A percentile compares a stretch with the other conserved stretches of the same genome.
phyloP scores from a whole-genome alignment of 2,113 vertebrate species.

The Rutilus rutilus region DNA sequence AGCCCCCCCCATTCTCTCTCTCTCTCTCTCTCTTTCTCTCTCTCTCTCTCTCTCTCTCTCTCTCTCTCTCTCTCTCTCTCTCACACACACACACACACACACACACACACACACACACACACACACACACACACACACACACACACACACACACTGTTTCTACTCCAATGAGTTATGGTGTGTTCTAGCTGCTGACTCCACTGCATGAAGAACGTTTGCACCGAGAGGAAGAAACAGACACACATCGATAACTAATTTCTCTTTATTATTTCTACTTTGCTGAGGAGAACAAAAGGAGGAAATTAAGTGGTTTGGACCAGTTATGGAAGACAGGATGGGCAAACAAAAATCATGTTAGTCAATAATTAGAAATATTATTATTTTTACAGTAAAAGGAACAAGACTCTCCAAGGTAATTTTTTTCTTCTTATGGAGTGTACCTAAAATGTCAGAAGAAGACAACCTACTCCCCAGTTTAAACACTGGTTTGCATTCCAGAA shows the following conservation, averaged over 20 bases:
- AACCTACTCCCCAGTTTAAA: not conserved
- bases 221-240: conserved; percentile 17
- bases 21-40: not conserved
- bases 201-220: conserved; percentile 50
- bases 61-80: not conserved
- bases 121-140: too few relatives aligned
- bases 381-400: not conserved
- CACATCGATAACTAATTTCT: conserved; percentile 60
- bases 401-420: not conserved
- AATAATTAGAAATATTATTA: not conserved
- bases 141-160: not conserved
- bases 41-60: conserved; percentile 1
- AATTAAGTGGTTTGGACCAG: not conserved
- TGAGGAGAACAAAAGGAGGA: conserved; percentile 29
- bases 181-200: conserved; percentile 46
- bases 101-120: too few relatives aligned
- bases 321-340: not conserved
- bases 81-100: too few relatives aligned
- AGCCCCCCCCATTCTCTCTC: conserved; percentile 14
- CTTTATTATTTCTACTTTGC: conserved; percentile 39
- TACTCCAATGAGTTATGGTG: conserved; percentile 37
- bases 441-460: not conserved
- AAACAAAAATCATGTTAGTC: not conserved
- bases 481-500: not conserved
- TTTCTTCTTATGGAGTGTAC: not conserved